Evolutionary conservation across 2,113 vertebrate species (phyloP), one percentile per base, ranked within the genome.

Genomic region (Catagonus wagneri): DNA sequence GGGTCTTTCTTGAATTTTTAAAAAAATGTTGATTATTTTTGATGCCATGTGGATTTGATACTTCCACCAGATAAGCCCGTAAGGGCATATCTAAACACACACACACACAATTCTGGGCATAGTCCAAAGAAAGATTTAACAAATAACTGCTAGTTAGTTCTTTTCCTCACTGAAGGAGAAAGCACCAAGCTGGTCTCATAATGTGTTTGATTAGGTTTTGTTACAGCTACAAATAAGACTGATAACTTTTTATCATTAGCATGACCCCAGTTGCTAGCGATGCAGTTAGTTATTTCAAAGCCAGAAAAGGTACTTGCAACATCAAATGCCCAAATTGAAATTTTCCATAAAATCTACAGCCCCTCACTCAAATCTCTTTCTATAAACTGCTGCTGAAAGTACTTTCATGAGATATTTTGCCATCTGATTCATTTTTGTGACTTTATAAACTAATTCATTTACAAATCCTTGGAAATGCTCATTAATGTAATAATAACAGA

Each of bases 101-200:
- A 83, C 61, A 79, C 58, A 44, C 25, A 75, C n/a, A 80, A 23
- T 58, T 97, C 84, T 90, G 71, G 79, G 91, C 29, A 72, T 12
- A 78, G 80, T 58, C 80, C 93, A 58, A 86, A 96, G 83, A 84
- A 85, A 93, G 79, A 87, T 61, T 92, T 81, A 93, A 93, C 61
- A 93, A 85, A 16, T 27, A 91, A 94, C 44, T 92, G 27, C 61
- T 36, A 91, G 79, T 52, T 85, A 69, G 60, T 16, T 81, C 79
- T 89, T 92, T 80, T 72, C 80, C 34, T 96, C 83, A 95, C 65
- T 39, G 44, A 68, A 87, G 81, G 86, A 79, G 71, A 94, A 97
- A 96, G 96, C 96, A 96, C 95, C 93, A 56, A 68, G 39, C 66
- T 85, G 52, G 58, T 83, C 66, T 96, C 75, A 54, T 56, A 71